Percentiles rank a stretch among this genome's conserved stretches.
phyloP scores from a whole-genome alignment of 2,797 vertebrate genomes.

The Chrysocyon brachyurus region DNA sequence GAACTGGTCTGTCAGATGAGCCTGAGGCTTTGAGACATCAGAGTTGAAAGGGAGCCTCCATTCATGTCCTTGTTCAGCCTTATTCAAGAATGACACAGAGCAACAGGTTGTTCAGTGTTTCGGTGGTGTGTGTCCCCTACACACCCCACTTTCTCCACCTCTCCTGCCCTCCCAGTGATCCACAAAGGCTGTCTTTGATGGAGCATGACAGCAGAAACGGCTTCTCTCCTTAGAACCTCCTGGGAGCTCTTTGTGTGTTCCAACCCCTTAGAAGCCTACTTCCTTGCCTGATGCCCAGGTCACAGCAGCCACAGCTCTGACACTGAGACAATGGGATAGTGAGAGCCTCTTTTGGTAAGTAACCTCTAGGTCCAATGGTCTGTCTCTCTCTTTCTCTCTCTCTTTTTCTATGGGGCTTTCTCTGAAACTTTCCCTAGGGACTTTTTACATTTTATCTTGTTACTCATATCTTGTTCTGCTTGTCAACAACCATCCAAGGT shows the following conservation, averaged over 20 bases:
- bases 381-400: not conserved
- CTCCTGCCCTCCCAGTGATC: not conserved
- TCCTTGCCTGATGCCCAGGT: not conserved
- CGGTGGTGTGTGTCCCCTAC: rapidly evolving
- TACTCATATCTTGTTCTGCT: not conserved
- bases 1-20: not conserved
- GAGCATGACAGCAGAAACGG: not conserved
- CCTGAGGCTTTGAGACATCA: not conserved
- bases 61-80: not conserved
- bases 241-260: not conserved
- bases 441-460: not conserved
- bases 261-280: not conserved
- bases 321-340: no score
- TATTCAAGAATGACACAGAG: rapidly evolving
- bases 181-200: not conserved
- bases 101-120: not conserved
- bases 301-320: no score
- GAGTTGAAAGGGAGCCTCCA: not conserved
- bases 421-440: not conserved
- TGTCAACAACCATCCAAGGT: not conserved
- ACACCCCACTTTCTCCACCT: no score
- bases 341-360: no score
- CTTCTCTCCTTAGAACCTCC: not conserved
- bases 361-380: no score
- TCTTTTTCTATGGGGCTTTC: not conserved